Percentiles rank a stretch among this genome's conserved stretches.
phyloP scores from a whole-genome alignment of 2,797 vertebrate species.

The Clarias pachynema region DNA sequence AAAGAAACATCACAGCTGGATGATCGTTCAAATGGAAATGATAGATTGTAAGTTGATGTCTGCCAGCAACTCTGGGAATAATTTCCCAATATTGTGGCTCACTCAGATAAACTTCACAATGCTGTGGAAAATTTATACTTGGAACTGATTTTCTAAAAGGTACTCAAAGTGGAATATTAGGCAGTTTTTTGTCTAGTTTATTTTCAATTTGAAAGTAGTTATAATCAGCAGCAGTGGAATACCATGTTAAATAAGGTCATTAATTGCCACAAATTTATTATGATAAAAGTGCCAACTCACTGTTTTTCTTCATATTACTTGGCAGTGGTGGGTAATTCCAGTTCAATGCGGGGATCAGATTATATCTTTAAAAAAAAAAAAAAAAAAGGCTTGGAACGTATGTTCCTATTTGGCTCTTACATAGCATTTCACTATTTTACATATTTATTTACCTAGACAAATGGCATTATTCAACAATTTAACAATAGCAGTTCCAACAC shows the following conservation, averaged over 20 bases:
- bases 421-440: not conserved
- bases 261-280: not conserved
- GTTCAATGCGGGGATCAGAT: not conserved
- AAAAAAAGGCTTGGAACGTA: not conserved
- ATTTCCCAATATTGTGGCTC: slow-evolving; percentile 46
- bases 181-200: not conserved
- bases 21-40: slow-evolving; percentile 32
- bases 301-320: slow-evolving; percentile 7
- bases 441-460: not conserved
- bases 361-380: not conserved
- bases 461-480: not conserved
- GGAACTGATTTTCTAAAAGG: slow-evolving; percentile 14
- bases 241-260: slow-evolving; percentile 4
- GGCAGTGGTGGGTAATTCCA: not conserved
- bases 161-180: slow-evolving; percentile 8
- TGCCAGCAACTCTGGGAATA: slow-evolving; percentile 46
- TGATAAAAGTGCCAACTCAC: not conserved
- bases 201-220: slow-evolving; percentile 7
- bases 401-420: not conserved
- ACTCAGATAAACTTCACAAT: slow-evolving; percentile 24
- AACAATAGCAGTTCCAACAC: too few species aligned
- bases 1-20: slow-evolving; percentile 25
- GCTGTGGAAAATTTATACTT: slow-evolving; percentile 27
- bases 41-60: slow-evolving; percentile 17
- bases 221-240: slow-evolving; percentile 14